Evolutionary conservation across 2,113 vertebrate genomes (phyloP).

Genomic region (Oryctolagus cuniculus): DNA sequence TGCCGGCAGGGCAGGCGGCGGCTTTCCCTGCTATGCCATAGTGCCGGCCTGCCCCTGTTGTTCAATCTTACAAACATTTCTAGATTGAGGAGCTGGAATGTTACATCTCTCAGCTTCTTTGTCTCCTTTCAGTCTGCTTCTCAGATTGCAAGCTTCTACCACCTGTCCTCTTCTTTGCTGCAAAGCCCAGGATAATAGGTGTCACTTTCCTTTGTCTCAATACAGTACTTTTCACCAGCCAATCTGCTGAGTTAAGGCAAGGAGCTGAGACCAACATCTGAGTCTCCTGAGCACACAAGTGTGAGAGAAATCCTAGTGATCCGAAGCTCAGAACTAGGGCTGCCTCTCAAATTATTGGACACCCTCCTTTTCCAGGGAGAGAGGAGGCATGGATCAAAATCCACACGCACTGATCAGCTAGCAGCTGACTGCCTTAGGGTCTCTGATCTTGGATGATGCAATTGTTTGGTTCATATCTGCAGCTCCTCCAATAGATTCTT

Average conservation of each 20-base stretch:
- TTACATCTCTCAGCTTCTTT: slow-evolving; percentile 89
- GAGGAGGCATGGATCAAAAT: not conserved
- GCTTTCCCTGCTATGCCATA: no score
- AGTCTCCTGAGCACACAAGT: slow-evolving; percentile 92
- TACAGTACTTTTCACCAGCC: slow-evolving; percentile 94
- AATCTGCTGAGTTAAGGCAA: slow-evolving; percentile 90
- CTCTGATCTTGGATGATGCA: not conserved
- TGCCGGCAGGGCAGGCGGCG: no score
- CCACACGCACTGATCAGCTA: not conserved
- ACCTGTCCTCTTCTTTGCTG: slow-evolving; percentile 91
- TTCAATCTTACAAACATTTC: slow-evolving; percentile 89
- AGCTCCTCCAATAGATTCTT: not conserved
- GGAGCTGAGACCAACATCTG: slow-evolving; percentile 95
- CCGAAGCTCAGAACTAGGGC: slow-evolving; percentile 45
- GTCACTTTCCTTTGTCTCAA: slow-evolving; percentile 92
- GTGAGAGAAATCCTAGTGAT: slow-evolving; percentile 89
- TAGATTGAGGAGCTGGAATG: slow-evolving; percentile 94
- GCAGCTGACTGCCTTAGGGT: not conserved
- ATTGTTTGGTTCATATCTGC: not conserved
- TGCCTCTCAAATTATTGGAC: slow-evolving; percentile 32
- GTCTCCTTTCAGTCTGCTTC: slow-evolving; percentile 71
- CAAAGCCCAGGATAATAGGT: slow-evolving; percentile 90
- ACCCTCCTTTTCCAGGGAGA: slow-evolving; percentile 72
- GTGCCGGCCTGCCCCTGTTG: no score
- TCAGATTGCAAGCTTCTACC: slow-evolving; percentile 84